Conservation (phyloP, 2,888 invertebrate species). For the Eubasilissa splendida region DNA sequence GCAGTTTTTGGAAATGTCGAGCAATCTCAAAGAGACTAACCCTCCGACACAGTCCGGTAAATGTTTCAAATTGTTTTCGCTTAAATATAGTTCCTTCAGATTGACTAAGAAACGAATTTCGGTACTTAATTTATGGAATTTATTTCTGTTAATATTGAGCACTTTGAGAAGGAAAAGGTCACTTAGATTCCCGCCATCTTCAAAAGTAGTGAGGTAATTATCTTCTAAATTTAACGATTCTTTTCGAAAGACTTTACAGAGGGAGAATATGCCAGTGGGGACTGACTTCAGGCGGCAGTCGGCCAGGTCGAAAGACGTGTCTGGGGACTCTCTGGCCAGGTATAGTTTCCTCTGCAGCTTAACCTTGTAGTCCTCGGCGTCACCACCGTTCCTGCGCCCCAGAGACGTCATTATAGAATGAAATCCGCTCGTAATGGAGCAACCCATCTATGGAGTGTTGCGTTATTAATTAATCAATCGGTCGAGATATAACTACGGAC, state of each 20-base stretch:
- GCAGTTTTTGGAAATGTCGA: conserved; percentile 82
- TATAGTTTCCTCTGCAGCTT: conserved; percentile 69
- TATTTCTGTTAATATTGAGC: conserved; percentile 79
- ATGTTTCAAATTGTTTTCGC: conserved; percentile 79
- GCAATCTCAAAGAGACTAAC: conserved; percentile 75
- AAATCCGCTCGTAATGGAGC: conserved; percentile 56
- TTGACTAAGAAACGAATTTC: conserved; percentile 78
- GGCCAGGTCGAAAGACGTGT: conserved; percentile 85
- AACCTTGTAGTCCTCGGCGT: conserved; percentile 60
- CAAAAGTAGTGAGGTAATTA: conserved; percentile 80
- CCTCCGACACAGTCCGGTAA: conserved; percentile 76
- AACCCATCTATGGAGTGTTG: conserved; percentile 51
- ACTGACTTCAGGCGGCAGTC: conserved; percentile 83
- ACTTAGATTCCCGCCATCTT: conserved; percentile 80
- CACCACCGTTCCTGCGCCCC: conserved; percentile 61
- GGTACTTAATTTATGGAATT: conserved; percentile 76
- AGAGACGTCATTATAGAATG: conserved; percentile 67
- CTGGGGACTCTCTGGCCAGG: conserved; percentile 81
- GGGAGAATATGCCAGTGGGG: conserved; percentile 84
- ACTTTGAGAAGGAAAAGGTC: conserved; percentile 79
- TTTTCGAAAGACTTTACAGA: conserved; percentile 88
- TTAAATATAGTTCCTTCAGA: conserved; percentile 82
- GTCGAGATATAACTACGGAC: neutral
- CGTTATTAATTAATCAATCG: conserved; percentile 27
- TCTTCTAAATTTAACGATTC: conserved; percentile 77